Evolutionary conservation across 1,140 invertebrate species (phyloP).

Genomic region (Drosophila sturtevanti): DNA sequence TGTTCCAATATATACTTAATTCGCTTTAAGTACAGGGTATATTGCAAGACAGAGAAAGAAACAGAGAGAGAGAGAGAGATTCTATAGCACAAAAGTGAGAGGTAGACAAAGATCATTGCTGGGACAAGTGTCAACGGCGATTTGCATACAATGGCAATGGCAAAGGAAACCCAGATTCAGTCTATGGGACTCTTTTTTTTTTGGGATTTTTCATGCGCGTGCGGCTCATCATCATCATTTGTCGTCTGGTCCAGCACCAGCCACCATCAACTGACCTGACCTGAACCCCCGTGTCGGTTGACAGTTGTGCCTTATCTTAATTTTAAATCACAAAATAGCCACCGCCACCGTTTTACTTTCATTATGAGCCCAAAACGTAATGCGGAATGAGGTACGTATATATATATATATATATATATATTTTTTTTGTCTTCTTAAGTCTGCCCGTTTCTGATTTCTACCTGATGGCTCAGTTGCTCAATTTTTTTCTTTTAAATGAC

Average conservation of each 20-base stretch:
- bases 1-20: too few species aligned
- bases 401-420: too few species aligned
- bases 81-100: too few species aligned
- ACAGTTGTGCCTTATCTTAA: conserved; percentile 6
- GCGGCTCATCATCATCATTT: conserved; percentile 6
- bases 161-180: neutral
- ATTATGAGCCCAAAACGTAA: neutral
- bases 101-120: neutral
- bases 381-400: neutral
- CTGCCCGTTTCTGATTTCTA: neutral
- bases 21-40: neutral
- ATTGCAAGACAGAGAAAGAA: neutral
- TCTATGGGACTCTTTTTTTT: neutral
- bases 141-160: conserved; percentile 4
- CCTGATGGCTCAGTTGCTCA: neutral
- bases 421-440: neutral
- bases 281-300: conserved; percentile 4
- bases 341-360: neutral
- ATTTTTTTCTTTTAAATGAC: neutral
- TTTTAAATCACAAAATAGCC: neutral
- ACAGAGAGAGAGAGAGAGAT: neutral
- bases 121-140: conserved; percentile 3
- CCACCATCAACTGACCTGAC: neutral
- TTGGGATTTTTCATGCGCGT: neutral
- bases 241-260: neutral